phyloP scores from a whole-genome alignment of 2,113 vertebrate genomes.

The Apteryx mantelli region DNA sequence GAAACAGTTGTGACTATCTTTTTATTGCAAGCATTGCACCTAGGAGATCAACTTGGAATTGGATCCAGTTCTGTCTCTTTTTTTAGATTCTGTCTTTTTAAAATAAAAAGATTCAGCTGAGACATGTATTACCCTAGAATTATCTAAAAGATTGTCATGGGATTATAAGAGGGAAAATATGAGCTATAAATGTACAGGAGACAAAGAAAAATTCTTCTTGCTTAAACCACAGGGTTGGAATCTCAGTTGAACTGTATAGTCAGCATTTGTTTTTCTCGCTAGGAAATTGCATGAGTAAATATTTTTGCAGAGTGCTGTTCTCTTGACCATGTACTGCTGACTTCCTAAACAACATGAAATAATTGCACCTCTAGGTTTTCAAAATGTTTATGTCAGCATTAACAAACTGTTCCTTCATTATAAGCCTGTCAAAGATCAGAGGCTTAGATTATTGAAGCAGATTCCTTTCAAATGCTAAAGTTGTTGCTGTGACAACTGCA shows the following conservation, averaged over 20 bases:
- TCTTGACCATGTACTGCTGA: constrained; percentile 42
- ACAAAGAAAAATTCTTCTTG: constrained; percentile 23
- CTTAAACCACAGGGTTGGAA: constrained; percentile 28
- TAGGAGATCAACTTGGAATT: rapidly evolving
- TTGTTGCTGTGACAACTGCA: constrained; percentile 81
- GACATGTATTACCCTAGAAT: neutral
- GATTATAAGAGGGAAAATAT: neutral
- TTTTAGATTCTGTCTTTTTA: neutral
- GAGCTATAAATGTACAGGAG: neutral
- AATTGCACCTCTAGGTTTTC: constrained; percentile 71
- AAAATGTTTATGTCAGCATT: constrained; percentile 79
- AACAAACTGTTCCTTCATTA: constrained; percentile 83
- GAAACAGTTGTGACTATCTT: neutral
- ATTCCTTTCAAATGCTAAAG: constrained; percentile 79
- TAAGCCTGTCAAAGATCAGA: constrained; percentile 82
- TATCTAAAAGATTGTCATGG: neutral
- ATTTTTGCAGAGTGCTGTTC: constrained; percentile 63
- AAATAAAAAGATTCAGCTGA: neutral
- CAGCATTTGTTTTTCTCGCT: constrained; percentile 55
- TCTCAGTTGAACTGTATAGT: constrained; percentile 9
- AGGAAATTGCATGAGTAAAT: constrained; percentile 72
- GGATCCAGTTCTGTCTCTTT: neutral
- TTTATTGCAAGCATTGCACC: neutral
- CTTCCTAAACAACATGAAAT: constrained; percentile 71
- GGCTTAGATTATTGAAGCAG: constrained; percentile 81